phyloP scores from a whole-genome alignment of 2,113 vertebrate genomes.

The Notarius quadriscutis region DNA sequence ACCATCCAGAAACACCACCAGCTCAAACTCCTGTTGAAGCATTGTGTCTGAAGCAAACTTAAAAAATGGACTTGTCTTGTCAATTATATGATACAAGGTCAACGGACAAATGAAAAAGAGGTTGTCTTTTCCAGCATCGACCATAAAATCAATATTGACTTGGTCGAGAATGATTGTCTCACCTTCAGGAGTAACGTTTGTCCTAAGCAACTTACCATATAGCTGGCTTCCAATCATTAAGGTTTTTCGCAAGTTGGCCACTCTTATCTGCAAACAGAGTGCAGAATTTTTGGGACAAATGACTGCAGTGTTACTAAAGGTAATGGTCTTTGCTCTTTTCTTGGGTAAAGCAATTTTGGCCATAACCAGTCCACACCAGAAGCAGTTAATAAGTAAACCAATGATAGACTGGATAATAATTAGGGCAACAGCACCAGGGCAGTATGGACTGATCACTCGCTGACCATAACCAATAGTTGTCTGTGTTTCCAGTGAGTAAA shows the following conservation, averaged over 20 bases:
- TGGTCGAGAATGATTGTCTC: constrained; percentile 18
- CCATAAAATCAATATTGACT: constrained; percentile 12
- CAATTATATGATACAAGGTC: constrained; percentile 26
- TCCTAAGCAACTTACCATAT: constrained; percentile 5
- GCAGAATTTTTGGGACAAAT: constrained; percentile 4
- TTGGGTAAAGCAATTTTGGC: constrained; percentile 4
- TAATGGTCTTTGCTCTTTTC: constrained; percentile 26
- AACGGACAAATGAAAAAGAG: constrained; percentile 23
- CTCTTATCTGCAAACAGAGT: constrained; percentile 16
- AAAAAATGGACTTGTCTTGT: constrained; percentile 23
- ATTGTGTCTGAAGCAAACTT: background rate
- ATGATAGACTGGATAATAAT: constrained; percentile 8
- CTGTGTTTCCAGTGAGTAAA: constrained; percentile 16
- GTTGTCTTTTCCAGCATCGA: constrained; percentile 12
- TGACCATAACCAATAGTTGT: background rate
- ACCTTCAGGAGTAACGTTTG: background rate
- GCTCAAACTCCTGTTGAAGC: constrained; percentile 18
- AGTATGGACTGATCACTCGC: constrained; percentile 16
- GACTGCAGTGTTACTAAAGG: constrained; percentile 6
- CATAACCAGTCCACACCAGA: constrained; percentile 21
- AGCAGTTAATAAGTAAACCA: constrained; percentile 15
- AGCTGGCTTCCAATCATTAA: constrained; percentile 27
- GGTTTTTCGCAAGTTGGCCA: constrained; percentile 18
- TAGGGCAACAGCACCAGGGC: background rate
- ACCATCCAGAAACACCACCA: constrained; percentile 17